Evolutionary conservation across 1,140 invertebrate species (phyloP).

Genomic region (silkworm (Bombyx mori)): DNA sequence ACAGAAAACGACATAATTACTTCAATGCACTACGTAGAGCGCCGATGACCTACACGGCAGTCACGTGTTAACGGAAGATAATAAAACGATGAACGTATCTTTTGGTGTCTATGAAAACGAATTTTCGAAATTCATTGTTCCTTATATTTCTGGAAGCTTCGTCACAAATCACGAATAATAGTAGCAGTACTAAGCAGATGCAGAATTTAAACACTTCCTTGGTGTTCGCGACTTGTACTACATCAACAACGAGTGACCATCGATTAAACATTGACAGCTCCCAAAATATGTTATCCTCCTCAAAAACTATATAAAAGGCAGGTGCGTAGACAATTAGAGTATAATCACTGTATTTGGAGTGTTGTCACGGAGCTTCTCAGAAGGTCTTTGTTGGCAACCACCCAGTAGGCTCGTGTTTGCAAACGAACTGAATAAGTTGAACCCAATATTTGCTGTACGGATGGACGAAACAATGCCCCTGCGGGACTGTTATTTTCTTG

Average conservation of each 20-base stretch:
- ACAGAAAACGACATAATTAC: too few relatives aligned
- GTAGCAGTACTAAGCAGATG: too few relatives aligned
- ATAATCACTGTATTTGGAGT: conserved; percentile 65
- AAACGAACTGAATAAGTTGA: conserved; percentile 50
- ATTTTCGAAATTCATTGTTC: too few relatives aligned
- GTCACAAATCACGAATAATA: too few relatives aligned
- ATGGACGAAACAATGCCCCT: conserved; percentile 62
- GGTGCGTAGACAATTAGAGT: conserved; percentile 60
- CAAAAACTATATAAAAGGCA: conserved; percentile 60
- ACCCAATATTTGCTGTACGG: conserved; percentile 63
- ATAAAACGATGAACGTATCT: too few relatives aligned
- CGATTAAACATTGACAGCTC: conserved; percentile 44
- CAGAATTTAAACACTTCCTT: too few relatives aligned
- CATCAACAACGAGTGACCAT: conserved; percentile 45
- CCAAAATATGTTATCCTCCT: conserved; percentile 44
- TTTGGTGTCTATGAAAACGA: too few relatives aligned
- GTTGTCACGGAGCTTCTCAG: conserved; percentile 58
- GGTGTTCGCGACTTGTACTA: conserved; percentile 18
- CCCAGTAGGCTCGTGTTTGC: conserved; percentile 61
- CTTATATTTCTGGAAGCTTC: too few relatives aligned
- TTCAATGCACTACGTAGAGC: too few relatives aligned
- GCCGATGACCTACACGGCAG: too few relatives aligned
- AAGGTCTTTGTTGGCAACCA: conserved; percentile 55
- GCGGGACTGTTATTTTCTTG: conserved; percentile 55
- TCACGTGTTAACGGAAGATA: too few relatives aligned